A percentile compares a stretch with the other conserved stretches of the same genome.
phyloP scores from a whole-genome alignment of 1,140 invertebrate genomes.

The Galendromus occidentalis region DNA sequence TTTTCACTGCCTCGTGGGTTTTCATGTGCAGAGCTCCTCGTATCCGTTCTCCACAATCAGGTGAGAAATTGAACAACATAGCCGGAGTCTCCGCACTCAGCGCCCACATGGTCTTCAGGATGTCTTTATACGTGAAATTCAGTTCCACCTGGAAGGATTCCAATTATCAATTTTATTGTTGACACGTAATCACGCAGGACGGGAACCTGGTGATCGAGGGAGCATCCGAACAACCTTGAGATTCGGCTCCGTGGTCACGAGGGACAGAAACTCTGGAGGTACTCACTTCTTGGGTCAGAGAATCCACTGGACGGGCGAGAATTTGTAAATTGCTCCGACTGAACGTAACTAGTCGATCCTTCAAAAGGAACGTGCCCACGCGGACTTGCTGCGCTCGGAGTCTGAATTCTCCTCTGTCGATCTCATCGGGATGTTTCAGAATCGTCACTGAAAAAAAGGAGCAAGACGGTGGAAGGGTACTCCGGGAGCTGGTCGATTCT shows the following conservation, averaged over 20 bases:
- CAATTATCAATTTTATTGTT: not conserved
- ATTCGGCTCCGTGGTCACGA: not conserved
- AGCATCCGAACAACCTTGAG: not conserved
- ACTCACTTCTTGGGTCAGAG: not conserved
- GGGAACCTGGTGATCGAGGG: too few species aligned
- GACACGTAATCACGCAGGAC: too few species aligned
- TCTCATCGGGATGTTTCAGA: not conserved
- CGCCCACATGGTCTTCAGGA: not conserved
- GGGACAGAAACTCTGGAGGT: not conserved
- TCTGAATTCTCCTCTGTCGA: not conserved
- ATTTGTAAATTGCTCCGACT: not conserved
- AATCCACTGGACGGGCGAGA: not conserved
- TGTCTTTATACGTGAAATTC: not conserved
- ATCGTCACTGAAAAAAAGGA: not conserved
- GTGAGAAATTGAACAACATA: not conserved
- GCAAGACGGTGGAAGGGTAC: not conserved
- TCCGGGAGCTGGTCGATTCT: too few species aligned
- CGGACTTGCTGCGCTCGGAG: not conserved
- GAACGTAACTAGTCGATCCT: not conserved
- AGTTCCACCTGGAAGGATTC: not conserved
- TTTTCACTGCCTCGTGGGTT: not conserved
- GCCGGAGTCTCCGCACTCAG: not conserved
- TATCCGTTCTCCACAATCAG: not conserved
- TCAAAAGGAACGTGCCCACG: not conserved
- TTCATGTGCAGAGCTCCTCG: not conserved